Conservation (phyloP, 1,140 invertebrate genomes). For the Psilanteris sp. region DNA sequence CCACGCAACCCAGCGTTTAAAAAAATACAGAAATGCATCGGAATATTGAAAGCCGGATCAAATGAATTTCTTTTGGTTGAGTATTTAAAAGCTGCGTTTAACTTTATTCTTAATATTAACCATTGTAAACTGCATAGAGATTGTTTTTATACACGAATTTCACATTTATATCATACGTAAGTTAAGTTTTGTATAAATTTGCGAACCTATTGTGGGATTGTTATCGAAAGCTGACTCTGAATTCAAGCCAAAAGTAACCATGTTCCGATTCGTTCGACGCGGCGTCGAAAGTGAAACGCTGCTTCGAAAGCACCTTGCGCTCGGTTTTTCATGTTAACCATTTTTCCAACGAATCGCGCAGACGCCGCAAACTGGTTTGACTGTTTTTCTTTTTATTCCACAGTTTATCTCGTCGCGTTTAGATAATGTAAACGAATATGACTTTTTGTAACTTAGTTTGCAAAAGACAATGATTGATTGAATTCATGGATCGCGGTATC, state of each 20-base stretch:
- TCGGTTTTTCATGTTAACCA: slow-evolving; percentile 23
- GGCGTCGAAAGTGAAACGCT: slow-evolving; percentile 38
- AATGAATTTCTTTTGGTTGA: too few species aligned
- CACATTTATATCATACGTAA: neutral
- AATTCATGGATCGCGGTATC: neutral
- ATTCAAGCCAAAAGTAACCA: neutral
- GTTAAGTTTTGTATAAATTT: slow-evolving; percentile 12
- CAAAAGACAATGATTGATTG: slow-evolving; percentile 14
- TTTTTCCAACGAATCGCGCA: slow-evolving; percentile 9
- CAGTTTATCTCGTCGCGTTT: slow-evolving; percentile 25
- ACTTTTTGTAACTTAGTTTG: slow-evolving; percentile 7
- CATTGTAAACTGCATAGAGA: slow-evolving; percentile 10
- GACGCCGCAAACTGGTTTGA: slow-evolving; percentile 47
- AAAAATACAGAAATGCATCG: too few species aligned
- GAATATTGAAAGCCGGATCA: too few species aligned
- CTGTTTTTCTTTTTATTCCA: slow-evolving; percentile 23
- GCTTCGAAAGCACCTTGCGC: slow-evolving; percentile 11
- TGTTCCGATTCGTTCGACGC: neutral
- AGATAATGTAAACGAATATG: slow-evolving; percentile 21
- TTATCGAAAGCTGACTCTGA: neutral
- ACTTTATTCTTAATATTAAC: slow-evolving; percentile 6
- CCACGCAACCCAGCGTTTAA: too few species aligned
- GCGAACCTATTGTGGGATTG: neutral
- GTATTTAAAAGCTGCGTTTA: too few species aligned
- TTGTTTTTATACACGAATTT: slow-evolving; percentile 15